phyloP scores from a whole-genome alignment of 2,888 invertebrate genomes.

The Andrena praecox region DNA sequence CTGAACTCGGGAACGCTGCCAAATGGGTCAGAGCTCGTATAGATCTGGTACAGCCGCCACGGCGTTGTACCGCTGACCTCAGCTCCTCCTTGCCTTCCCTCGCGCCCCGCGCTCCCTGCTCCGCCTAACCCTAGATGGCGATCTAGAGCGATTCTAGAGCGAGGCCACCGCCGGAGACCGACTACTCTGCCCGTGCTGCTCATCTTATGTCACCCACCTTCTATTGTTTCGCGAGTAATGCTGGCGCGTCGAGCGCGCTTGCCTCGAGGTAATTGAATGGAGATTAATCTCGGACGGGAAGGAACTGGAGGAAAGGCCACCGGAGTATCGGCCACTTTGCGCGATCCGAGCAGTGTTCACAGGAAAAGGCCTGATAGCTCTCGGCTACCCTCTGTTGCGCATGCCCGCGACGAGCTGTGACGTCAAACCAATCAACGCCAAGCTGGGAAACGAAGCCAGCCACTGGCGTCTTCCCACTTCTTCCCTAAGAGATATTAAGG shows the following conservation, averaged over 20 bases:
- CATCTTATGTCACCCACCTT: constrained; percentile 41
- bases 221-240: constrained; percentile 35
- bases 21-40: constrained; percentile 82
- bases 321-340: too few species aligned
- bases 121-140: constrained; percentile 46
- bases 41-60: constrained; percentile 64
- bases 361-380: too few species aligned
- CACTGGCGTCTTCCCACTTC: too few species aligned
- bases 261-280: constrained; percentile 18
- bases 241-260: neutral
- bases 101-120: neutral
- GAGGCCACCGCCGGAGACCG: constrained; percentile 49
- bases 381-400: too few species aligned
- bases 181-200: constrained; percentile 50
- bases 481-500: too few species aligned
- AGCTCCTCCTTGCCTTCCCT: constrained; percentile 27
- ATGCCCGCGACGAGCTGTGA: too few species aligned
- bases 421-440: too few species aligned
- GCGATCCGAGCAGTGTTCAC: too few species aligned
- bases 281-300: constrained; percentile 5
- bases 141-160: constrained; percentile 67
- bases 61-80: constrained; percentile 62
- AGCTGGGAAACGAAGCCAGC: too few species aligned
- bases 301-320: neutral
- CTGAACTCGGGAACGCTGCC: constrained; percentile 79